Base-by-base conservation (phyloP, 1,140 invertebrate species). In the Parapsyche elsis region DNA sequence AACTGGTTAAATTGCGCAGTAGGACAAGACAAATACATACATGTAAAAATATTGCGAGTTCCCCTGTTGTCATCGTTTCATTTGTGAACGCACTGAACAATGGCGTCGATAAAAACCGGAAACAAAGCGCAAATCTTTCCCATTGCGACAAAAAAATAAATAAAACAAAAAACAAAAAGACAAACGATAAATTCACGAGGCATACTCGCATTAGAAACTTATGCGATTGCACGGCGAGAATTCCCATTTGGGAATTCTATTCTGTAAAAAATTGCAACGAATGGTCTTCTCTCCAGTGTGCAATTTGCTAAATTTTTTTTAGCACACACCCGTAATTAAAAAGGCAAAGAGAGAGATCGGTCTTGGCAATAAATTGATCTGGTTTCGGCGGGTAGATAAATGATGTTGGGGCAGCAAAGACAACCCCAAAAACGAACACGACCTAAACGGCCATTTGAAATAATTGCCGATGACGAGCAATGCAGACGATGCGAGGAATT, bases 331-430 rank as follows among this genome's bases (percentile, higher is more conserved):
- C 38, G 71, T 49, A 74, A 74, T 74, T 74, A 74, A 74, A 74
- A 74, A 74, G 71, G 71, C 71, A 74, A 44, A 74, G 10, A 38
- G 30, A 38, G 30, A 38, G 30, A 38, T 7, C 5, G 67, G 71
- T 16, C 21, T 71, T 24, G 14, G 19, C 38, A 49, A 74, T 74
- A 74, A 74, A 74, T 74, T 74, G 71, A 74, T 74, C 71, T 23
- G 71, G 38, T 74, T 74, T 74, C 71, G 71, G 19, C 19, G 19
- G 44, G 57, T 9, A 74, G 46, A 74, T 49, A n/a, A 74, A 74
- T 12, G 64, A 16, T 14, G 64, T 38, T 38, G 10, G 24, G 45
- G 14, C 38, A 16, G n/a, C 71, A 46, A 49, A 71, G 38, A 46
- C 38, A 49, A 10, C 71, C 38, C 26, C n/a, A 61, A 61, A 49